phyloP scores from a whole-genome alignment of 1,140 invertebrate genomes.

The Diprion similis region DNA sequence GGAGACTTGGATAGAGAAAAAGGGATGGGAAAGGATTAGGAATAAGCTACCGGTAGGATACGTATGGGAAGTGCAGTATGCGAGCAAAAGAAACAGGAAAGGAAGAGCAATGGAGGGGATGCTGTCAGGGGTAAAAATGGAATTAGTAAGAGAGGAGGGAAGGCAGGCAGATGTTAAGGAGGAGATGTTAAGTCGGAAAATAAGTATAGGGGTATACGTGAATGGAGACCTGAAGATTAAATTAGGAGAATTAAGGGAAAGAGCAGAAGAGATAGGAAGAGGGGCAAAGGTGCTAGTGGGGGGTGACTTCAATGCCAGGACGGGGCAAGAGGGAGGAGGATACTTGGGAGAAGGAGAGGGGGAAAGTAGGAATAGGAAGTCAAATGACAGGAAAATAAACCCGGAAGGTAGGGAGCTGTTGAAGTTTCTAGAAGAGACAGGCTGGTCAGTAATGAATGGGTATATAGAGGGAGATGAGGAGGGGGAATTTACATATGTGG shows the following conservation, averaged over 20 bases:
- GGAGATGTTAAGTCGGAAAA: neutral
- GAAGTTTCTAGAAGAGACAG: neutral
- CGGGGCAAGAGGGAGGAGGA: neutral
- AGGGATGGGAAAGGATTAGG: constrained; percentile 17
- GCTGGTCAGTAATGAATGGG: neutral
- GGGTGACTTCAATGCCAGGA: constrained; percentile 19
- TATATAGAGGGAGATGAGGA: neutral
- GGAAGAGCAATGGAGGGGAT: constrained; percentile 30
- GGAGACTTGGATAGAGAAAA: constrained; percentile 30
- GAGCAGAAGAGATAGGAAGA: neutral
- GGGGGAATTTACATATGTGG: neutral
- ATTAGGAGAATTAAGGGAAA: constrained; percentile 9
- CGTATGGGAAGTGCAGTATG: constrained; percentile 24
- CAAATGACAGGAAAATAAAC: neutral
- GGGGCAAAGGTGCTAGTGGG: constrained; percentile 11
- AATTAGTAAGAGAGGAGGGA: neutral
- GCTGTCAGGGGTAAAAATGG: constrained; percentile 28
- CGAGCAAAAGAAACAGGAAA: constrained; percentile 25
- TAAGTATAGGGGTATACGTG: constrained; percentile 21
- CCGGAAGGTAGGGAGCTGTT: neutral
- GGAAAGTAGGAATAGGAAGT: neutral
- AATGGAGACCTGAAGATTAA: constrained; percentile 21
- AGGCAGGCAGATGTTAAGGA: constrained; percentile 8
- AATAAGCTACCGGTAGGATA: constrained; percentile 19
- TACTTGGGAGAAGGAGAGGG: neutral